Percentiles rank a stretch among this genome's conserved stretches.
phyloP scores from a whole-genome alignment of 2,797 vertebrate species.

The Brotula barbata region DNA sequence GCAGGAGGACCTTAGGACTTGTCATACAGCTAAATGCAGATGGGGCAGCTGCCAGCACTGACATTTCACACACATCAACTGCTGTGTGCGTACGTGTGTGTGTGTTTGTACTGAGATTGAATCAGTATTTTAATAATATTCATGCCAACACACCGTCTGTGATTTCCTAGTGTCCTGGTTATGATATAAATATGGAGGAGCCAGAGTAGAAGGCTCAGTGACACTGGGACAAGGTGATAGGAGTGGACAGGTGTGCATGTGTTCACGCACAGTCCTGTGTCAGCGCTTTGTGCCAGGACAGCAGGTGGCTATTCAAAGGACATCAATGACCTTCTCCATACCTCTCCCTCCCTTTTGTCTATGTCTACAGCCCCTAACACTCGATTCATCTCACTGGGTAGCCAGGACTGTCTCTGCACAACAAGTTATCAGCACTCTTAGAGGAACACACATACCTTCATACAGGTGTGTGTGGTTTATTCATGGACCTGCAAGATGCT shows the following conservation, averaged over 20 bases:
- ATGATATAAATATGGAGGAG: constrained; percentile 81
- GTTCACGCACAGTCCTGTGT: constrained; percentile 52
- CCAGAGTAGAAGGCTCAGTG: constrained; percentile 73
- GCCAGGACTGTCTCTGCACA: constrained; percentile 33
- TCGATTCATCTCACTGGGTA: constrained; percentile 40
- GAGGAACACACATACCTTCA: constrained; percentile 40
- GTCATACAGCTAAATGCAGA: constrained; percentile 72
- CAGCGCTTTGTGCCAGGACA: constrained; percentile 72
- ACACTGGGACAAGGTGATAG: constrained; percentile 77
- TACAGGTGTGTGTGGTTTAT: constrained; percentile 64
- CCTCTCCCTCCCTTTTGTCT: constrained; percentile 56
- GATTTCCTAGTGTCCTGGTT: constrained; percentile 63
- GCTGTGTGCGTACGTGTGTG: constrained; percentile 43
- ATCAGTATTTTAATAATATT: constrained; percentile 65
- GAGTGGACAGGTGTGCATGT: constrained; percentile 71
- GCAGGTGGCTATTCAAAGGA: constrained; percentile 76
- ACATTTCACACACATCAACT: constrained; percentile 77
- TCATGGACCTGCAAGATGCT: constrained; percentile 54
- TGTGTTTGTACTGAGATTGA: constrained; percentile 36
- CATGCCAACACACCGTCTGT: constrained; percentile 26
- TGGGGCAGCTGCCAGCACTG: constrained; percentile 76
- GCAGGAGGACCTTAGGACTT: constrained; percentile 61
- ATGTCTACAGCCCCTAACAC: constrained; percentile 45
- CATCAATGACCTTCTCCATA: constrained; percentile 74
- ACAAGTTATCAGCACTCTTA: constrained; percentile 37